phyloP scores from a whole-genome alignment of 1,140 invertebrate genomes.

The Drosophila azteca region DNA sequence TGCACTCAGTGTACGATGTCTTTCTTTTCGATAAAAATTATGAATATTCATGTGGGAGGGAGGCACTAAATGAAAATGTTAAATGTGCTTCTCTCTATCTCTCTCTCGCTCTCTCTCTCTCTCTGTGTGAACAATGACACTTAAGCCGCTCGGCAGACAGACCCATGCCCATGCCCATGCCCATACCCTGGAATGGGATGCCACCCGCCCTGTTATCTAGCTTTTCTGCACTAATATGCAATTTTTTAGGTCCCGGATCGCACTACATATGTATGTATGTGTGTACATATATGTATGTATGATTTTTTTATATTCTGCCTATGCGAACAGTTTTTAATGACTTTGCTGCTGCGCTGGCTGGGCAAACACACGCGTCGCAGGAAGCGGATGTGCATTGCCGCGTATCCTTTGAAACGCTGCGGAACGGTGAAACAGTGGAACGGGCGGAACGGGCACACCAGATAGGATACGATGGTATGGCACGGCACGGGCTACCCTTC shows the following conservation, averaged over 20 bases:
- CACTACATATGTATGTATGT: not conserved
- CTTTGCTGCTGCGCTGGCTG: slow-evolving; percentile 73
- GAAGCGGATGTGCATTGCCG: slow-evolving; percentile 59
- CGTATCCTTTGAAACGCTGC: slow-evolving; percentile 63
- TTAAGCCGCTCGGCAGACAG: slow-evolving; percentile 75
- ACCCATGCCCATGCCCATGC: slow-evolving; percentile 17
- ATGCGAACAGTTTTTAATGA: slow-evolving; percentile 81
- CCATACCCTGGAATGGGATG: slow-evolving; percentile 2
- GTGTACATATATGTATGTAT: not conserved
- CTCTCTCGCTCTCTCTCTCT: slow-evolving; percentile 39
- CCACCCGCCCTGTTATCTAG: slow-evolving; percentile 48
- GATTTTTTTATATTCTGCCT: slow-evolving; percentile 67
- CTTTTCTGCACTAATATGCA: slow-evolving; percentile 80
- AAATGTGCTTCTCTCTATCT: slow-evolving; percentile 62
- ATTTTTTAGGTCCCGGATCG: slow-evolving; percentile 57
- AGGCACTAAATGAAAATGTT: slow-evolving; percentile 68
- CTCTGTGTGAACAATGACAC: slow-evolving; percentile 71
- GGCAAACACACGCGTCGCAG: slow-evolving; percentile 73
- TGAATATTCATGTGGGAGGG: slow-evolving; percentile 44
- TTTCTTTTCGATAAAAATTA: slow-evolving; percentile 28
- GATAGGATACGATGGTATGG: no score
- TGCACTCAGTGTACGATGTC: slow-evolving; percentile 23
- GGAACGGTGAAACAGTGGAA: not conserved
- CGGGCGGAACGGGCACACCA: not conserved
- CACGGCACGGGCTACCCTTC: no score